These are phyloP conservation scores for Prenolepis imparis DNA, from an alignment of 2,888 invertebrate genomes.

Conservation along the genomic window DNA sequence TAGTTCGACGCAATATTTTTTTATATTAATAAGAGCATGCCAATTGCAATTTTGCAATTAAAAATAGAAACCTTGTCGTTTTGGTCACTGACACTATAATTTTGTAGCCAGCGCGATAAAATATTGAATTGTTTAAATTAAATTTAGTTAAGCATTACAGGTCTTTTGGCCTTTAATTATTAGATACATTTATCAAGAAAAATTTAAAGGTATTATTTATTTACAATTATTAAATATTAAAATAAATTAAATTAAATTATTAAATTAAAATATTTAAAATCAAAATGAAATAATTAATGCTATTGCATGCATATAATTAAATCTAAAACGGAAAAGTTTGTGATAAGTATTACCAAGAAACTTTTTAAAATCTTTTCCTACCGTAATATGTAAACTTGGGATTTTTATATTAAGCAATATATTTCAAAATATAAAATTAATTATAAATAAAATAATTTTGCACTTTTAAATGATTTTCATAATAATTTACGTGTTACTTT, in stretches of 20 bases:
- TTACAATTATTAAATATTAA: too few species aligned
- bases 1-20: not conserved
- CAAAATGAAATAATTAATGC: not conserved
- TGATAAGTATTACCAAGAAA: too few species aligned
- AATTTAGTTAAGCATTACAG: not conserved
- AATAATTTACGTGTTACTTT: too few species aligned
- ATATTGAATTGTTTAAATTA: conserved; percentile 3
- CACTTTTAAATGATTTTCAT: too few species aligned
- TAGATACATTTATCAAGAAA: not conserved
- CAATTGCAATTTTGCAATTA: not conserved
- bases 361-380: too few species aligned
- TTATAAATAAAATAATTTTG: too few species aligned
- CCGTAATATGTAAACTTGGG: too few species aligned
- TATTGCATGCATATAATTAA: too few species aligned
- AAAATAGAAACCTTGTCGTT: not conserved
- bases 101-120: not conserved
- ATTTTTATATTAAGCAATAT: too few species aligned
- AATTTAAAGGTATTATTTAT: not conserved
- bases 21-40: not conserved
- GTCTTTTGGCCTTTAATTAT: not conserved
- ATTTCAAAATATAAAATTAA: too few species aligned
- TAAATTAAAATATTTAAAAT: conserved; percentile 12
- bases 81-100: not conserved
- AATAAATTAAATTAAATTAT: too few species aligned
- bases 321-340: too few species aligned